Evolutionary conservation across 2,888 invertebrate species (phyloP), one percentile per base, ranked within the genome.

Genomic region (Kuschelorhynchus macadamiae): DNA sequence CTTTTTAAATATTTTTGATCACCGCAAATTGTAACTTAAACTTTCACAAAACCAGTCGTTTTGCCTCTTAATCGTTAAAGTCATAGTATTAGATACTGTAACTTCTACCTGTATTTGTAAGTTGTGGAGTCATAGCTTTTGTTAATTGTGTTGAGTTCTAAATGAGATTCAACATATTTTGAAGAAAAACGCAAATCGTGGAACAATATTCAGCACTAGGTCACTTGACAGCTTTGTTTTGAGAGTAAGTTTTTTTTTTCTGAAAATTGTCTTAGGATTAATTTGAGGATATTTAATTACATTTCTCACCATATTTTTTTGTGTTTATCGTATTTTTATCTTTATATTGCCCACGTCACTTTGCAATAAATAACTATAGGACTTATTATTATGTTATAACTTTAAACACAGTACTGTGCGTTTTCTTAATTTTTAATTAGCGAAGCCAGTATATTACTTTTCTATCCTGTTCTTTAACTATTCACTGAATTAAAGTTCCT

Each of bases 31-130:
- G 56, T 57, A 46, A 57, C 56, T 57, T 57, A 20, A 46, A 46
- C 16, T 4, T 33, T 44, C 32, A 42, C 9, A 32, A 44, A n/a
- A n/a, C n/a, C 8, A 20, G 30, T 18, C 20, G 17, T 18, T 36
- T 36, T 46, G 20, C 32, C 53, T 42, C 12, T 20, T 18, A 21
- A 41, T 25, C 3, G 25, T 25, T 25, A 25, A 25, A 25, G 25
- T 25, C 18, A 53, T 67, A 67, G 67, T 53, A 16, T 56, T 67
- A 56, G 56, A 14, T 41, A 42, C 46, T 65, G 39, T 25, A 74
- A 77, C 81, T 76, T 75, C 82, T 80, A 81, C 77, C 80, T 79
- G 84, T 84, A 83, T 83, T 84, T 82, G 85, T 85, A 84, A 85
- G 85, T 85, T 84, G 83, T 81, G 80, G 79, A 80, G 16, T 79